Conservation (phyloP, 2,888 invertebrate species). For the Limnephilus lunatus region DNA sequence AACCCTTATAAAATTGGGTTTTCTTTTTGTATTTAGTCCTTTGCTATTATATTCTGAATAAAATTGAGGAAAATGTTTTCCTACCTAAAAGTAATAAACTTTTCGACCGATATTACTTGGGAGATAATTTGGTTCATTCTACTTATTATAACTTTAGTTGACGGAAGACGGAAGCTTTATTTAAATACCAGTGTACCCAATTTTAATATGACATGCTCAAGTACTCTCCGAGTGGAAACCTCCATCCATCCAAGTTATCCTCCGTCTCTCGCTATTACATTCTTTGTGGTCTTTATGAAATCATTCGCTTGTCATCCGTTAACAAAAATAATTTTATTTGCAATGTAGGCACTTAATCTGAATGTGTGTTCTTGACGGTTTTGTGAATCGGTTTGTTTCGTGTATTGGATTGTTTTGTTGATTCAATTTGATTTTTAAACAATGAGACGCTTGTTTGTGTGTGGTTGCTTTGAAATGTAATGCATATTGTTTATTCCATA, state of each 20-base stretch:
- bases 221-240: background rate
- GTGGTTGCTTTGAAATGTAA: background rate
- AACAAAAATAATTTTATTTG: too few relatives aligned
- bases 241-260: background rate
- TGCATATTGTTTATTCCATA: background rate
- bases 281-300: background rate
- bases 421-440: background rate
- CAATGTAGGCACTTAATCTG: too few relatives aligned
- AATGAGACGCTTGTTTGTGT: background rate
- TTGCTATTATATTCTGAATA: background rate
- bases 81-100: background rate
- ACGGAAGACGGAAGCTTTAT: background rate
- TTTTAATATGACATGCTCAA: background rate
- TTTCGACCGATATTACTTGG: background rate
- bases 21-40: background rate
- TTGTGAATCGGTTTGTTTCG: too few relatives aligned
- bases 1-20: background rate
- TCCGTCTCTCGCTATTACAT: background rate
- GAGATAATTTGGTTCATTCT: background rate
- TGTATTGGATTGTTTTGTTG: background rate
- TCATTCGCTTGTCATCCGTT: background rate
- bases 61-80: background rate
- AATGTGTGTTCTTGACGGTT: too few relatives aligned
- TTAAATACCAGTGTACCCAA: background rate
- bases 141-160: background rate